Percentiles rank a stretch among this genome's conserved stretches.
Evolutionary conservation across 2,113 vertebrate genomes (phyloP).

Genomic region (Psammodynastes pulverulentus): DNA sequence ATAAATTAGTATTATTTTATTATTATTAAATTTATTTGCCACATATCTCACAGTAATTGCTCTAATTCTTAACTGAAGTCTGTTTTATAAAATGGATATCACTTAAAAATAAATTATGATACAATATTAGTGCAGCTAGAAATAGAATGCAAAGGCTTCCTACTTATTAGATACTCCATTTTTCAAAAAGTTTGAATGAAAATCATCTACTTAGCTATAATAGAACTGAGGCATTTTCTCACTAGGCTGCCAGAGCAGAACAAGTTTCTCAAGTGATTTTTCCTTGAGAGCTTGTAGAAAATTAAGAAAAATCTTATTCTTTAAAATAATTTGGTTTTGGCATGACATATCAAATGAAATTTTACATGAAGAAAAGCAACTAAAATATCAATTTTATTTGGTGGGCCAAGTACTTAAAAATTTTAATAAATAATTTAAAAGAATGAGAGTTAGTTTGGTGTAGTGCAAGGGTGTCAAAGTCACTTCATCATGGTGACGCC

Average conservation of each 20-base stretch:
- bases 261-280: slow-evolving; percentile 59
- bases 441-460: not conserved
- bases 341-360: slow-evolving; percentile 52
- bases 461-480: too few species aligned
- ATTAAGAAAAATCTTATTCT: slow-evolving; percentile 41
- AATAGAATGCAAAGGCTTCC: slow-evolving; percentile 22
- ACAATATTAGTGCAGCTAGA: slow-evolving; percentile 36
- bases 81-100: slow-evolving; percentile 55
- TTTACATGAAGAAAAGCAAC: slow-evolving; percentile 41
- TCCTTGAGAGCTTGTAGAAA: slow-evolving; percentile 55
- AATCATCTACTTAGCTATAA: slow-evolving; percentile 58
- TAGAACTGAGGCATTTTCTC: slow-evolving; percentile 65
- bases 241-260: slow-evolving; percentile 63
- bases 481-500: too few species aligned
- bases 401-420: not conserved
- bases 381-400: slow-evolving; percentile 20
- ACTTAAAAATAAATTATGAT: slow-evolving; percentile 60
- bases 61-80: slow-evolving; percentile 56
- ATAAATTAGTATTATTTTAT: not conserved
- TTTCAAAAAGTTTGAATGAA: slow-evolving; percentile 60
- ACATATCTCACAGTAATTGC: slow-evolving; percentile 23
- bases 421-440: not conserved
- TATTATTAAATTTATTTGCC: not conserved
- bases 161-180: slow-evolving; percentile 45
- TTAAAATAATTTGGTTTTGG: slow-evolving; percentile 46